These are phyloP conservation scores for Actenoides hombroni DNA, from an alignment of 2,113 vertebrate species.

Conservation along the genomic window DNA sequence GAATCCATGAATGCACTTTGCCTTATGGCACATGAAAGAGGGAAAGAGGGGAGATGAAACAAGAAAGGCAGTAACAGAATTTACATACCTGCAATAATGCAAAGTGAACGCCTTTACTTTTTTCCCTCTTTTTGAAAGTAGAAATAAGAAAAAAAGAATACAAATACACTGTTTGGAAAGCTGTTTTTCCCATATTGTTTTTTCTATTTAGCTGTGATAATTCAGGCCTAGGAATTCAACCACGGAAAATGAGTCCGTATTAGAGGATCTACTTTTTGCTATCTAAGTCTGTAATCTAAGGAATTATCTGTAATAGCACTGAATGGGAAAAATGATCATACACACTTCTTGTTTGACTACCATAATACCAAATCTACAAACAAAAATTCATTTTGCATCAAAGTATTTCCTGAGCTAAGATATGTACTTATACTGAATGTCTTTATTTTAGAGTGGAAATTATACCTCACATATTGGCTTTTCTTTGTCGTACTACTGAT, in stretches of 20 bases:
- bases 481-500: conserved; percentile 42
- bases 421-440: not conserved
- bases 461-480: not conserved
- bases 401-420: not conserved
- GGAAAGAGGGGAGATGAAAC: not conserved
- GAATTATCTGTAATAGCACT: not conserved
- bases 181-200: not conserved
- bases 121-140: not conserved
- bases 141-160: not conserved
- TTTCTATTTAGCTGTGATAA: not conserved
- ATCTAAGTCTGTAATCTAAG: not conserved
- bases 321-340: not conserved
- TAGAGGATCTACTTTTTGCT: not conserved
- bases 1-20: not conserved
- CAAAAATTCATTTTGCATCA: not conserved
- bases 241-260: not conserved
- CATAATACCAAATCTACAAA: not conserved
- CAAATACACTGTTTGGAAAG: not conserved
- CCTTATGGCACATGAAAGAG: not conserved
- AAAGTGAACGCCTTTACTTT: not conserved
- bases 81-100: not conserved
- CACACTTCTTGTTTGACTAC: not conserved
- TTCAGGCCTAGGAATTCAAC: not conserved
- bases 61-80: not conserved
- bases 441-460: not conserved